A percentile compares a stretch with the other conserved stretches of the same genome.
Evolutionary conservation across 2,888 invertebrate species (phyloP).

Genomic region (Cinara cedri): DNA sequence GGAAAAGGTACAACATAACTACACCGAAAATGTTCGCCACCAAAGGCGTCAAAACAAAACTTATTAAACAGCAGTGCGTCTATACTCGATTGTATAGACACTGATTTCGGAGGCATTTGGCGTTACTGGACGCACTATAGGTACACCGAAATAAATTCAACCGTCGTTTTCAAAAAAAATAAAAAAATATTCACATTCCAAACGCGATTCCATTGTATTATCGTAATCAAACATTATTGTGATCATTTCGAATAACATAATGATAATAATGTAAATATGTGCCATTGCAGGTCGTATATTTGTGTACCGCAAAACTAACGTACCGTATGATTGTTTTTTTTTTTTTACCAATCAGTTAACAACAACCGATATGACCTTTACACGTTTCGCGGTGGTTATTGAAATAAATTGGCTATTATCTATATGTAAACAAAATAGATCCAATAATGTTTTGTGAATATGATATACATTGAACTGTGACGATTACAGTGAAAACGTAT

Average conservation of each 20-base stretch:
- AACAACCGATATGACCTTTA: conserved; percentile 4
- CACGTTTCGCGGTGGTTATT: conserved; percentile 33
- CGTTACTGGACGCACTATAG: too few species aligned
- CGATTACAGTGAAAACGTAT: too few species aligned
- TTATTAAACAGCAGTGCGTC: too few species aligned
- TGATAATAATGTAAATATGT: not conserved
- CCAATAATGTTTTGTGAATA: not conserved
- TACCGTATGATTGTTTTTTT: not conserved
- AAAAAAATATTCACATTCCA: not conserved
- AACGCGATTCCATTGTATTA: not conserved
- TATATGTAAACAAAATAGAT: not conserved
- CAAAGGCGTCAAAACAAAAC: too few species aligned
- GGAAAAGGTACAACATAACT: too few species aligned
- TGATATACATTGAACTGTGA: too few species aligned
- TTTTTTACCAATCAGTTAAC: too few species aligned
- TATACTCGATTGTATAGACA: too few species aligned
- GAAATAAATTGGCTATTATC: not conserved
- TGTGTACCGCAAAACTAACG: conserved; percentile 23
- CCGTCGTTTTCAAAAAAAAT: too few species aligned
- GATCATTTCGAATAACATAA: not conserved
- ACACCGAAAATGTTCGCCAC: too few species aligned
- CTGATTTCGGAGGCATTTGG: too few species aligned
- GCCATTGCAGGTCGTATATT: not conserved
- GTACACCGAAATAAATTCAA: too few species aligned
- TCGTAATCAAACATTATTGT: not conserved